Percentiles rank a stretch among this genome's conserved stretches.
Evolutionary conservation across 2,888 invertebrate species (phyloP).

Genomic region (Julus scanicus): DNA sequence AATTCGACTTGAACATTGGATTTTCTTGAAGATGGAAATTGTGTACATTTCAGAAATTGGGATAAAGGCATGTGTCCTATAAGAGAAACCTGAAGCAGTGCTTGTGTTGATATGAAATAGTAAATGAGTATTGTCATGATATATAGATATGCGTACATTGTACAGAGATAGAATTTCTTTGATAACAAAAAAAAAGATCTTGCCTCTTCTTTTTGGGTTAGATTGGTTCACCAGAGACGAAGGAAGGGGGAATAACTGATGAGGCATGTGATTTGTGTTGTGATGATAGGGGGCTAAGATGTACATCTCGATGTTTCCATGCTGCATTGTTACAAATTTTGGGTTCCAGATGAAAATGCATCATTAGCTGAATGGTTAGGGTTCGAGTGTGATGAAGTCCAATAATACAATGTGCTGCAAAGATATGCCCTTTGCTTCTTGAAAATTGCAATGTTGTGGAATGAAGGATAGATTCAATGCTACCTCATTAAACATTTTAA

Average conservation of each 20-base stretch:
- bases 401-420: background rate
- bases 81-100: background rate
- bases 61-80: background rate
- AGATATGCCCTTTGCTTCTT: background rate
- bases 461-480: background rate
- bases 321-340: background rate
- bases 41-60: background rate
- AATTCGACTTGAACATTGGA: background rate
- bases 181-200: background rate
- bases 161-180: background rate
- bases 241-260: conserved; percentile 12
- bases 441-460: background rate
- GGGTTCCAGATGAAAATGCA: conserved; percentile 7
- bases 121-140: background rate
- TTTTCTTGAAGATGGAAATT: background rate
- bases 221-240: background rate
- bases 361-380: conserved; percentile 23
- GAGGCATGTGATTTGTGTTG: conserved; percentile 24
- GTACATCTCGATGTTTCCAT: background rate
- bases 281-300: background rate
- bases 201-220: background rate
- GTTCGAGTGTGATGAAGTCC: background rate
- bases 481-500: too few species aligned
- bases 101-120: background rate
- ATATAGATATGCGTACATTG: background rate